Base-by-base conservation (phyloP, 2,888 invertebrate species). In the Ditula angustiorana region DNA sequence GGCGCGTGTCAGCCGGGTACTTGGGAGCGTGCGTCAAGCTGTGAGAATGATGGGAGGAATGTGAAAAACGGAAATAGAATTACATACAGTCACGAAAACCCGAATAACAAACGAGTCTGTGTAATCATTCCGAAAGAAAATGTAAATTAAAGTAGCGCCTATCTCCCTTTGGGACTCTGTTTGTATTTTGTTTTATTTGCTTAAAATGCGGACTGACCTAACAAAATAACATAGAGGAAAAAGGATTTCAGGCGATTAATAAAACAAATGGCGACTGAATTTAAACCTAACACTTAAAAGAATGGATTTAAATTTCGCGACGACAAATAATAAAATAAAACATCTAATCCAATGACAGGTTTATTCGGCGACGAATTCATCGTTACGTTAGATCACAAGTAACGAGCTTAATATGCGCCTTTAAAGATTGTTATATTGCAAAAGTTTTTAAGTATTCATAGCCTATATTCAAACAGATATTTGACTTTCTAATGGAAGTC, bases 41-140 rank as follows among this genome's bases (percentile, higher is more conserved):
- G 65, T 66, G 67, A 67, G 64, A 71, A 59, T 53, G 66, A 68
- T 60, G 67, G 71, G 67, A 73, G 69, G 65, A 75, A 73, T 60
- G 66, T 69, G 70, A 70, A 71, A 62, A 68, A 67, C 72, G 78
- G 75, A 79, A 78, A 79, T 74, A 74, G 75, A 76, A 73, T 77
- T 74, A 67, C 70, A 55, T 69, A 67, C 66, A 71, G 67, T 63
- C 30, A 67, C 55, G 60, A 68, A 71, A 76, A 71, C 71, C 74
- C 71, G 66, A 72, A 52, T 64, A 64, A 53, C 58, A 64, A 53
- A 58, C 46, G 63, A 58, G 58, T 52, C 52, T 46, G 63, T 64
- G 63, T 64, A 64, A 63, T 64, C 58, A 53, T 64, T 57, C 57
- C 41, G 64, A 61, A 64, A 61, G 63, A 64, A 64, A 52, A 58